Conservation (phyloP, 1,140 invertebrate species). For the Neodiprion fabricii region DNA sequence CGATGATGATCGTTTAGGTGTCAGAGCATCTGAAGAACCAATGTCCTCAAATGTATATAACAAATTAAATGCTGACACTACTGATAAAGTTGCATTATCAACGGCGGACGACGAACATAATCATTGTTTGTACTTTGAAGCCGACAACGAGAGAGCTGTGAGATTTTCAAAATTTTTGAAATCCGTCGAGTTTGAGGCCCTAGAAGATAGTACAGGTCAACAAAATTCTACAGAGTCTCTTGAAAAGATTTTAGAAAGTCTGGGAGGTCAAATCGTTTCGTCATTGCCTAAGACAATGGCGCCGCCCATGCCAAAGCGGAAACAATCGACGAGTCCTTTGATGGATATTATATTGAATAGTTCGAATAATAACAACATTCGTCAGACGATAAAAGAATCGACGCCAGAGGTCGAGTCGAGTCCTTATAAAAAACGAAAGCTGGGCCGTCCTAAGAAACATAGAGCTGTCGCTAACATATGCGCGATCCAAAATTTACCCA, state of each 20-base stretch:
- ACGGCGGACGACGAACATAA: conserved; percentile 12
- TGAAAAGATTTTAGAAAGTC: conserved; percentile 42
- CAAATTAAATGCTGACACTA: no score
- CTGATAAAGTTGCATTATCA: neutral
- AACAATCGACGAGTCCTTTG: conserved; percentile 48
- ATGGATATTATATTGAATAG: conserved; percentile 50
- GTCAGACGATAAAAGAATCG: conserved; percentile 30
- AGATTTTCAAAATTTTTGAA: conserved; percentile 36
- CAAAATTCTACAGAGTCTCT: conserved; percentile 13
- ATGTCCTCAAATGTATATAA: no score
- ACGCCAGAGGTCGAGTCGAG: conserved; percentile 24
- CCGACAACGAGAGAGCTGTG: neutral
- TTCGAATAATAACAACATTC: conserved; percentile 53
- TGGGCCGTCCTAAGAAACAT: conserved; percentile 46
- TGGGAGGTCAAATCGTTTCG: conserved; percentile 34
- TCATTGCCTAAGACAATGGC: conserved; percentile 41
- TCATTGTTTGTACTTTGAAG: conserved; percentile 23
- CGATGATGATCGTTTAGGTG: no score
- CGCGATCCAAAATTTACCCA: conserved; percentile 38
- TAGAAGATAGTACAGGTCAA: neutral
- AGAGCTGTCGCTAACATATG: conserved; percentile 21
- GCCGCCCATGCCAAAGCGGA: conserved; percentile 44
- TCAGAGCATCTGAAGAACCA: no score
- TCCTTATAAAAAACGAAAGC: conserved; percentile 43
- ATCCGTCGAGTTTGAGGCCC: conserved; percentile 24